Evolutionary conservation across 2,888 invertebrate species (phyloP).

Genomic region (Drosophila formosana): DNA sequence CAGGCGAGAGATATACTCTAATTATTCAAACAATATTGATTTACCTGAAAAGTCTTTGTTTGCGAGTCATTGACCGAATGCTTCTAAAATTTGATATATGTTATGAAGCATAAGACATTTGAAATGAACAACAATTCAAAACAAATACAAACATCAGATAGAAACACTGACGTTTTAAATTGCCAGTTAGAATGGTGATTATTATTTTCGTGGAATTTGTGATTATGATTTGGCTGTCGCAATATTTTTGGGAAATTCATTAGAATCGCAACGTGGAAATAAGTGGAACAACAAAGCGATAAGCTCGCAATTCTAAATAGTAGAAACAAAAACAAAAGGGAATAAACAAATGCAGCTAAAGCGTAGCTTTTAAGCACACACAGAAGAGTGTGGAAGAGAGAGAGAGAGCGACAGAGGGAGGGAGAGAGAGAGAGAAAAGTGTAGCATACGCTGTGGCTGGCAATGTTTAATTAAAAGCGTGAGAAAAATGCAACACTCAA

Average conservation of each 20-base stretch:
- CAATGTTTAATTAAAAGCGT: conserved; percentile 74
- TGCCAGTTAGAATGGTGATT: background rate
- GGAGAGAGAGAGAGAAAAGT: conserved; percentile 25
- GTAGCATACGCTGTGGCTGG: conserved; percentile 47
- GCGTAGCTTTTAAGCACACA: conserved; percentile 23
- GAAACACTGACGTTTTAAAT: no score
- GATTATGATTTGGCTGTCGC: background rate
- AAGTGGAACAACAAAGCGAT: conserved; percentile 1
- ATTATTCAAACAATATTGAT: no score
- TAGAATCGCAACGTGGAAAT: conserved; percentile 2
- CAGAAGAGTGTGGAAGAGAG: background rate
- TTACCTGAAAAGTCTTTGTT: no score
- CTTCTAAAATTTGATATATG: no score
- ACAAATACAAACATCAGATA: no score
- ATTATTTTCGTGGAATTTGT: background rate
- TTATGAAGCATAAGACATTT: no score
- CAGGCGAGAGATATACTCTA: no score
- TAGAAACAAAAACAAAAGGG: conserved; percentile 6
- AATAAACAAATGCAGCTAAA: conserved; percentile 43
- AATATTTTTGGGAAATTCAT: conserved; percentile 9
- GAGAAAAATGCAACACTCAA: conserved; percentile 72
- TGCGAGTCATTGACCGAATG: no score
- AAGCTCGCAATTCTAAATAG: conserved; percentile 13
- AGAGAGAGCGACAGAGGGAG: background rate
- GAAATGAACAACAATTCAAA: no score